Conservation (phyloP, 2,888 invertebrate genomes). For the Hemaris fuciformis region DNA sequence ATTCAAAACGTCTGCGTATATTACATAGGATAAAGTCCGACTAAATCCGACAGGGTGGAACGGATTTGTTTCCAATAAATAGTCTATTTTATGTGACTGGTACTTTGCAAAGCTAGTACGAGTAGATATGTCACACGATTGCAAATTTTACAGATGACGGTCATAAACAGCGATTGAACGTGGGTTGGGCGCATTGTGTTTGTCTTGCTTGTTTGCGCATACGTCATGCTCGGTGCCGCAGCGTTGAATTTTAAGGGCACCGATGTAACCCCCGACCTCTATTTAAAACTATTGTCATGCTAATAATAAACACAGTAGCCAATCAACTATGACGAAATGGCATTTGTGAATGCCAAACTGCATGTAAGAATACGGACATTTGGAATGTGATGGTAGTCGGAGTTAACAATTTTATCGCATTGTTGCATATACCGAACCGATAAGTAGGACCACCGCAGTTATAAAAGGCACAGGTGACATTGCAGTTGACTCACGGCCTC, state of each 20-base stretch:
- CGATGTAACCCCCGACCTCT: constrained; percentile 66
- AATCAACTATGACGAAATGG: constrained; percentile 50
- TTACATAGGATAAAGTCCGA: constrained; percentile 21
- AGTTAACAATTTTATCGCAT: constrained; percentile 2
- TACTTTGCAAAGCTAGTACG: constrained; percentile 37
- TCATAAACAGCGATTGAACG: constrained; percentile 57
- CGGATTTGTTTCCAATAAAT: constrained; percentile 39
- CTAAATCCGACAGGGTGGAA: constrained; percentile 51
- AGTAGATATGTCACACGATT: constrained; percentile 43
- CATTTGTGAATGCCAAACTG: constrained; percentile 5
- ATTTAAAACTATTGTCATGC: constrained; percentile 66
- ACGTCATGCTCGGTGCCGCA: constrained; percentile 42
- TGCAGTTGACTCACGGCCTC: constrained; percentile 22
- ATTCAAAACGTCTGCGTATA: constrained; percentile 46
- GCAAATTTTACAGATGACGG: constrained; percentile 53
- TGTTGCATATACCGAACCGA: constrained; percentile 12
- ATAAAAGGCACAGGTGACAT: constrained; percentile 11
- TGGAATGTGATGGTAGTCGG: not conserved
- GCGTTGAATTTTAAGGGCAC: constrained; percentile 63
- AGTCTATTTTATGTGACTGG: constrained; percentile 31
- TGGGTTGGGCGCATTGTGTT: constrained; percentile 73
- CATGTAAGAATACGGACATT: not conserved
- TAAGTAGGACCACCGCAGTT: constrained; percentile 14
- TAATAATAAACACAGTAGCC: constrained; percentile 51
- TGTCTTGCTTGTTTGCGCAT: constrained; percentile 46